These are phyloP conservation scores for Glareola pratincola DNA, from an alignment of 2,113 vertebrate genomes.

Conservation along the genomic window DNA sequence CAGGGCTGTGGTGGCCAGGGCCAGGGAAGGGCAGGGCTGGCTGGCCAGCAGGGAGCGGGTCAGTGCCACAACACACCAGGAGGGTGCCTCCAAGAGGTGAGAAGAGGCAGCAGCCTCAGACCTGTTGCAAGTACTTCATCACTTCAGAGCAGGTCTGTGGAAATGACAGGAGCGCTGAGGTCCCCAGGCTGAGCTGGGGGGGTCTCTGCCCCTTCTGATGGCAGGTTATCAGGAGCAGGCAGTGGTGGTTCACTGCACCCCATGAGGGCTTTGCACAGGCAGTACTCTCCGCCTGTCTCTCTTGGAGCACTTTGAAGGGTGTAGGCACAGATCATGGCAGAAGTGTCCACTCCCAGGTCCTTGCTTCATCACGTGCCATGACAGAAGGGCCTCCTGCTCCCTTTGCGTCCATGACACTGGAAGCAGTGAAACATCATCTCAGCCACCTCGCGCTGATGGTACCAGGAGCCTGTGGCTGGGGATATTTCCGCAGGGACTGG, in stretches of 20 bases:
- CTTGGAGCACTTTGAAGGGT: background rate
- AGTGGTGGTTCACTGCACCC: background rate
- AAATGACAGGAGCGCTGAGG: background rate
- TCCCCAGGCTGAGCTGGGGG: background rate
- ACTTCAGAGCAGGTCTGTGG: background rate
- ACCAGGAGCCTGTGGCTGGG: background rate
- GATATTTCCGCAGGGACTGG: background rate
- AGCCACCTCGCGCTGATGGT: fast-evolving
- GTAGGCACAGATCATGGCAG: background rate
- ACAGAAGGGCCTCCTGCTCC: background rate
- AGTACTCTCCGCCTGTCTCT: background rate
- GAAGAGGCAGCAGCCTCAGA: background rate
- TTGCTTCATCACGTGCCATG: background rate
- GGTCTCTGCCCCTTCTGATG: background rate
- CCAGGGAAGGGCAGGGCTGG: background rate
- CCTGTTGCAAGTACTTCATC: background rate
- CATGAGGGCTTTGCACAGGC: background rate
- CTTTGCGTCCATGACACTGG: background rate
- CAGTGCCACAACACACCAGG: background rate
- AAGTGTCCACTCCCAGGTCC: background rate
- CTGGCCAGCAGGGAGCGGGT: background rate
- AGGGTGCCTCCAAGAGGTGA: too few relatives aligned
- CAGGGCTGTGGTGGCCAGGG: too few relatives aligned
- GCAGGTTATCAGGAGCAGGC: background rate
- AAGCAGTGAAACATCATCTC: background rate